A percentile compares a stretch with the other conserved stretches of the same genome.
Evolutionary conservation across 2,797 vertebrate species (phyloP).

Genomic region (Nyctalus aviator): DNA sequence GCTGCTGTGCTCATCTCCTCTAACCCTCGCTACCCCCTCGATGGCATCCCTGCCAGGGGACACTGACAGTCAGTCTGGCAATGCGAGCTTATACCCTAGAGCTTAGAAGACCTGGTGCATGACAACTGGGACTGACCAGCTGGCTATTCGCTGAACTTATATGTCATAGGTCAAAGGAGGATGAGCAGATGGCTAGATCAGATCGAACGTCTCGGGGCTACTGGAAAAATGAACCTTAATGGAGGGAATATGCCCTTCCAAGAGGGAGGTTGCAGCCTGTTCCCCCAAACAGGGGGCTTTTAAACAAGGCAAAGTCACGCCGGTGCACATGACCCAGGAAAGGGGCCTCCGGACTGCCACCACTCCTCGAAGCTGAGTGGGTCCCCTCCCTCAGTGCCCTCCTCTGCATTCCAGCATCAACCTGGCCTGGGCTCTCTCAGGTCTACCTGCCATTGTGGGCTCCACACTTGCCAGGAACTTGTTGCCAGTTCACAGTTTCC

Average conservation of each 20-base stretch:
- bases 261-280: not conserved
- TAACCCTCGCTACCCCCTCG: too few relatives aligned
- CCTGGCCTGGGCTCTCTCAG: not conserved
- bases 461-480: not conserved
- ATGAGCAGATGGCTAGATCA: not conserved
- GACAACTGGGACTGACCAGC: not conserved
- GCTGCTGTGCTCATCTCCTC: not conserved
- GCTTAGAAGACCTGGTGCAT: not conserved
- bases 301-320: not conserved
- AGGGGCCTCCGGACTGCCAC: not conserved
- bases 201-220: not conserved
- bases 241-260: not conserved
- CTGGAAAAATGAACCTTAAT: not conserved
- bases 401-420: not conserved
- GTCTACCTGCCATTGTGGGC: not conserved
- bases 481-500: not conserved
- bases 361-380: not conserved
- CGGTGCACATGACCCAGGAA: not conserved
- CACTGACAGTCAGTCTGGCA: not conserved
- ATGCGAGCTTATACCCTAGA: not conserved
- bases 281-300: not conserved
- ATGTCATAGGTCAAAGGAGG: not conserved
- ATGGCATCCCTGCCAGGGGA: not conserved
- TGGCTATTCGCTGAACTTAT: not conserved
- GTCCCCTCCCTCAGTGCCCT: not conserved